Evolutionary conservation across 35 echinoderm and acorn worm genomes (phyloP).

Genomic region (Lytechinus variegatus): DNA sequence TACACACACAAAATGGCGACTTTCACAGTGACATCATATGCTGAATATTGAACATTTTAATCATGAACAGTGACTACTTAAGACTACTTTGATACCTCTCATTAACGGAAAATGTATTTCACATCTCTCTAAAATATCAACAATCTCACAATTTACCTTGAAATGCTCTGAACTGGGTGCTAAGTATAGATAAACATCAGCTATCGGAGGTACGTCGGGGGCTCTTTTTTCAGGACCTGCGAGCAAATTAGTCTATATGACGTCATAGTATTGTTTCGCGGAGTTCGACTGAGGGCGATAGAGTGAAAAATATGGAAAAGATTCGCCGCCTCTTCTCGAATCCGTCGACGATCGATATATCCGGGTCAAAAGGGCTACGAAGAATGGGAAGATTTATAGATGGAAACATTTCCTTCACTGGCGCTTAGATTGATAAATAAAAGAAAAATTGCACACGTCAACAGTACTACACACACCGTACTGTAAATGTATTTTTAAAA

Average conservation of each 20-base stretch:
- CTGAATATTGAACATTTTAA: not conserved
- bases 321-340: not conserved
- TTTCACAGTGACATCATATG: conserved; percentile 22
- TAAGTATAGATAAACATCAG: conserved; percentile 26
- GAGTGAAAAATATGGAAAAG: not conserved
- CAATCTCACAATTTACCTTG: conserved; percentile 29
- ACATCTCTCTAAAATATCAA: not conserved
- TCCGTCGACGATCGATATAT: not conserved
- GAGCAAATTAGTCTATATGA: conserved; percentile 43
- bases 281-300: conserved; percentile 27
- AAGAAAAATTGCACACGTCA: no score
- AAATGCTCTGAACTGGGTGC: not conserved
- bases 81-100: not conserved
- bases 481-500: no score
- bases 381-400: no score
- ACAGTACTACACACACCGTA: no score
- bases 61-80: not conserved
- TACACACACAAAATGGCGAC: conserved; percentile 46
- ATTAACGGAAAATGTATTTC: not conserved
- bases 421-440: no score
- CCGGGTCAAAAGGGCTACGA: not conserved
- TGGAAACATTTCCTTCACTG: no score
- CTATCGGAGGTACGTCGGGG: not conserved
- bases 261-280: conserved; percentile 37
- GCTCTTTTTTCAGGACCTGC: conserved; percentile 14